Conservation (phyloP, 2,888 invertebrate genomes). For the Zygogramma bicolorata region DNA sequence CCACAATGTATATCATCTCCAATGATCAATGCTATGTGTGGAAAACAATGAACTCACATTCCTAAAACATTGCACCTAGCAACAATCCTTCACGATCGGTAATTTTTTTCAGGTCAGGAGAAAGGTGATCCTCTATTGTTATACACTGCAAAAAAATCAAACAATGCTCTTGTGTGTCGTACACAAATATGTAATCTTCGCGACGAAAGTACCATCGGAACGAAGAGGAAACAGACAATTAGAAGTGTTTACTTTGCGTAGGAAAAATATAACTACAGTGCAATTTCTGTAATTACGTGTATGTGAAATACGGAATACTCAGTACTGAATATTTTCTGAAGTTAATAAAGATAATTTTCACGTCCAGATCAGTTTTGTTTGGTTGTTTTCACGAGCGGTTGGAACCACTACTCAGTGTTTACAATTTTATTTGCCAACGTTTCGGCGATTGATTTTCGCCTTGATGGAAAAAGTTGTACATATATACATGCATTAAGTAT, state of each 20-base stretch:
- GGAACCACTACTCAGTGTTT: too few relatives aligned
- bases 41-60: background rate
- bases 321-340: too few relatives aligned
- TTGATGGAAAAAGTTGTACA: too few relatives aligned
- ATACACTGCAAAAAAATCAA: conserved; percentile 13
- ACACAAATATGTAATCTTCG: conserved; percentile 18
- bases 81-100: background rate
- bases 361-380: too few relatives aligned
- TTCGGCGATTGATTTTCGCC: too few relatives aligned
- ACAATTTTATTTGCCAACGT: too few relatives aligned
- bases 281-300: background rate
- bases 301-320: too few relatives aligned
- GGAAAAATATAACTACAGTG: background rate
- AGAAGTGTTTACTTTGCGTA: background rate
- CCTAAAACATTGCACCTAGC: background rate
- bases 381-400: too few relatives aligned
- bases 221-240: conserved; percentile 11
- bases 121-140: conserved; percentile 24
- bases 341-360: too few relatives aligned
- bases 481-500: too few relatives aligned
- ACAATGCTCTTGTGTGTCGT: conserved; percentile 17
- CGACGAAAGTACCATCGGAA: background rate
- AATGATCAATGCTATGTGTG: background rate
- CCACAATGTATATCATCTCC: background rate
- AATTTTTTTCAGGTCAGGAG: conserved; percentile 14